phyloP scores from a whole-genome alignment of 1,140 invertebrate species.

The Bombus consobrinus region DNA sequence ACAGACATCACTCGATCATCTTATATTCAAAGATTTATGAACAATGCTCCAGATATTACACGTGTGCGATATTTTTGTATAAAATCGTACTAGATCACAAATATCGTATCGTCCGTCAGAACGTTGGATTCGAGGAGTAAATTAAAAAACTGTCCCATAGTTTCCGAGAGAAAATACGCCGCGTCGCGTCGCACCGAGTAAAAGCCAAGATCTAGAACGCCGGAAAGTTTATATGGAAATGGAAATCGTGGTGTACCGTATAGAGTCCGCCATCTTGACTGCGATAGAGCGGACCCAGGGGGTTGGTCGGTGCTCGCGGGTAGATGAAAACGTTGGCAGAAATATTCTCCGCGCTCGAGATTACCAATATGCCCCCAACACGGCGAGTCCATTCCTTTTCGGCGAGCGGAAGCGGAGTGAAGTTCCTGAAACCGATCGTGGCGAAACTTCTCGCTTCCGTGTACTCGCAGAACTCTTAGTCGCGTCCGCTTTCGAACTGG shows the following conservation, averaged over 20 bases:
- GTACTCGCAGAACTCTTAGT: not conserved
- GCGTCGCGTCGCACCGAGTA: not conserved
- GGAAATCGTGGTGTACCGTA: constrained; percentile 40
- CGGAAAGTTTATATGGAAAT: constrained; percentile 71
- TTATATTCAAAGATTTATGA: too few species aligned
- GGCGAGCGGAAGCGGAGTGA: constrained; percentile 50
- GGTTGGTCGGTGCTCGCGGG: not conserved
- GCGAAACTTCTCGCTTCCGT: constrained; percentile 49
- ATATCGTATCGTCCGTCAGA: not conserved
- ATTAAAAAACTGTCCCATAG: not conserved
- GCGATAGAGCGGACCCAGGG: constrained; percentile 68
- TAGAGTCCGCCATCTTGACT: constrained; percentile 77
- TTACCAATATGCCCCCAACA: constrained; percentile 75
- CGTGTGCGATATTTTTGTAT: fast-evolving
- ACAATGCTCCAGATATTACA: too few species aligned
- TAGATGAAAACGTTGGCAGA: constrained; percentile 60
- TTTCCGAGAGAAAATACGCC: constrained; percentile 11
- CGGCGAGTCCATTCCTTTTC: constrained; percentile 62
- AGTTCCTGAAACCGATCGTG: constrained; percentile 53
- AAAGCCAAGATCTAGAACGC: constrained; percentile 23
- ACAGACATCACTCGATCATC: too few species aligned
- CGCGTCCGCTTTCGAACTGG: not conserved
- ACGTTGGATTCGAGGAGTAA: too few species aligned
- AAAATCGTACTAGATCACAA: not conserved
- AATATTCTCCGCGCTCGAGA: constrained; percentile 75